phyloP scores from a whole-genome alignment of 2,113 vertebrate genomes.

The Desmodus rotundus region DNA sequence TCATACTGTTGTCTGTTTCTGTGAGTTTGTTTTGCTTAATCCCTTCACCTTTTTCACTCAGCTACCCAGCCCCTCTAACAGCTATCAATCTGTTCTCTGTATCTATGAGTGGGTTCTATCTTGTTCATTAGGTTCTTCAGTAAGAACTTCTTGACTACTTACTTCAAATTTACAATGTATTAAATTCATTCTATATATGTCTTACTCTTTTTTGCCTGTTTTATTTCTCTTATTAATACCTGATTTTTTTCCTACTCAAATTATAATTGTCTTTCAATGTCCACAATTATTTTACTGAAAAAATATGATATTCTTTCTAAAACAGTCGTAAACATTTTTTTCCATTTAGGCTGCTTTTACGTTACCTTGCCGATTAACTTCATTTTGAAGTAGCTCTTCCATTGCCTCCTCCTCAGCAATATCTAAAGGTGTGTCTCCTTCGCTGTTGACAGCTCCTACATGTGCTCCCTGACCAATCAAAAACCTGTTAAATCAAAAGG shows the following conservation, averaged over 20 bases:
- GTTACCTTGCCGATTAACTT: conserved; percentile 97
- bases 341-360: neutral
- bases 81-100: too few relatives aligned
- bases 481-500: conserved; percentile 85
- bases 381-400: conserved; percentile 98
- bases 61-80: too few relatives aligned
- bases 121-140: neutral
- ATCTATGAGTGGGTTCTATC: too few relatives aligned
- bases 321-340: neutral
- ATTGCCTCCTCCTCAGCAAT: conserved; percentile 98
- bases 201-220: neutral
- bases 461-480: conserved; percentile 94
- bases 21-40: too few relatives aligned
- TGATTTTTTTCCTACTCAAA: neutral
- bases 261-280: neutral
- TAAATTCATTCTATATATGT: neutral
- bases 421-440: conserved; percentile 98
- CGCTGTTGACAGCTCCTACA: conserved; percentile 98
- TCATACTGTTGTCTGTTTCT: too few relatives aligned
- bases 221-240: neutral
- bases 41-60: too few relatives aligned
- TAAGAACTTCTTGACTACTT: neutral
- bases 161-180: neutral
- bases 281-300: neutral
- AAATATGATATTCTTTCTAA: conserved; percentile 10